These are phyloP conservation scores for Platysteira castanea DNA, from an alignment of 2,113 vertebrate genomes.

Conservation along the genomic window DNA sequence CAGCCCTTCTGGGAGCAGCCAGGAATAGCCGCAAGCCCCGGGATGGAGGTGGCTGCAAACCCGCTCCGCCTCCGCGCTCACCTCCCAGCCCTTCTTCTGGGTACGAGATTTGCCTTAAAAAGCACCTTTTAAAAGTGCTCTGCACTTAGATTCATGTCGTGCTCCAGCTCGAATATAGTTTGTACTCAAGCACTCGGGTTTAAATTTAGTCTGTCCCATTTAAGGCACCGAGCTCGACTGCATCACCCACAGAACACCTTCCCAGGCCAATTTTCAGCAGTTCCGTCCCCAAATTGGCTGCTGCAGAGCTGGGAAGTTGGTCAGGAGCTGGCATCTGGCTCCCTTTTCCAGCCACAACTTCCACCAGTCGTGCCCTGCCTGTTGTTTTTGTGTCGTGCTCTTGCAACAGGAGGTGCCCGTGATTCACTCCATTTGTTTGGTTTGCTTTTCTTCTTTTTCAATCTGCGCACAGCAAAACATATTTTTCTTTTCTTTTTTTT, in stretches of 20 bases:
- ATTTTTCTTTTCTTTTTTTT: neutral
- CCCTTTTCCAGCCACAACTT: neutral
- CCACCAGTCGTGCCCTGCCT: neutral
- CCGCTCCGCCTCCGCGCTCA: neutral
- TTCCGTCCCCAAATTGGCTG: neutral
- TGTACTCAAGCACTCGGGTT: neutral
- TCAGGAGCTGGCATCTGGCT: neutral
- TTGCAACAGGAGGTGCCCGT: neutral
- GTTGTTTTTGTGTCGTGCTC: neutral
- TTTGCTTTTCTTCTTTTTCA: constrained; percentile 13
- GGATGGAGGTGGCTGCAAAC: neutral
- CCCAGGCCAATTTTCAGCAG: neutral
- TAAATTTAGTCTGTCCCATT: neutral
- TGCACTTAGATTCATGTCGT: neutral
- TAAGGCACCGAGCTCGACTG: neutral
- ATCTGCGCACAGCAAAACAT: neutral
- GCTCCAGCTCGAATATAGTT: neutral
- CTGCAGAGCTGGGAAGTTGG: neutral
- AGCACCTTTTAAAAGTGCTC: neutral
- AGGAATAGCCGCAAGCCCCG: neutral
- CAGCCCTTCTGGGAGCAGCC: neutral
- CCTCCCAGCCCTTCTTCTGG: neutral
- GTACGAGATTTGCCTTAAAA: neutral
- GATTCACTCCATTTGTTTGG: constrained; percentile 19
- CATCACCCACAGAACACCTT: neutral